Conservation (phyloP, 2,888 invertebrate species). For the Tiliacea aurago region DNA sequence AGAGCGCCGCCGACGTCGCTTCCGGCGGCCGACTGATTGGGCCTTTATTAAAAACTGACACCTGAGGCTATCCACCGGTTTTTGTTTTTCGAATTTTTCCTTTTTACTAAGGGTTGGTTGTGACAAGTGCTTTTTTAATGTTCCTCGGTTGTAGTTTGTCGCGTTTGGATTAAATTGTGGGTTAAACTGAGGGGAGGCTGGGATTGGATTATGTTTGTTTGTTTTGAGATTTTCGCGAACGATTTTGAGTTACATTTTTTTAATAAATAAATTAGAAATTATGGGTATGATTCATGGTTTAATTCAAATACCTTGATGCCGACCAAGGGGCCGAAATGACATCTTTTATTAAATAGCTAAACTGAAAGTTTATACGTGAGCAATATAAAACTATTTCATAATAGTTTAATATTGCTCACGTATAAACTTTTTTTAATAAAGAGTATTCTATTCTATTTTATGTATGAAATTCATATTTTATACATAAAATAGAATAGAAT, state of each 20-base stretch:
- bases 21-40: slow-evolving; percentile 89
- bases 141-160: slow-evolving; percentile 49
- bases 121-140: slow-evolving; percentile 67
- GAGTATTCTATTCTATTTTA: too few relatives aligned
- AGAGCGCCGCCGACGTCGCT: slow-evolving; percentile 81
- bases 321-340: neutral
- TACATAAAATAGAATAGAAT: too few relatives aligned
- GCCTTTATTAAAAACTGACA: slow-evolving; percentile 90
- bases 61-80: slow-evolving; percentile 82
- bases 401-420: too few relatives aligned
- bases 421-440: too few relatives aligned
- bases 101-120: slow-evolving; percentile 55
- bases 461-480: too few relatives aligned
- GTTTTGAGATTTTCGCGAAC: neutral
- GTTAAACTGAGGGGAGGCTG: slow-evolving; percentile 37
- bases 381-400: neutral
- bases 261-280: neutral
- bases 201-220: slow-evolving; percentile 17
- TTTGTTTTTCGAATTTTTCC: slow-evolving; percentile 65
- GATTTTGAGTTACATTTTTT: neutral
- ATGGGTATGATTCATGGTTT: neutral
- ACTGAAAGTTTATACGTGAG: neutral
- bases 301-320: neutral
- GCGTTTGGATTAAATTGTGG: slow-evolving; percentile 53
- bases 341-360: too few relatives aligned